Evolutionary conservation across 1,140 invertebrate genomes (phyloP), one percentile per base, ranked within the genome.

Genomic region (Eueides isabella): DNA sequence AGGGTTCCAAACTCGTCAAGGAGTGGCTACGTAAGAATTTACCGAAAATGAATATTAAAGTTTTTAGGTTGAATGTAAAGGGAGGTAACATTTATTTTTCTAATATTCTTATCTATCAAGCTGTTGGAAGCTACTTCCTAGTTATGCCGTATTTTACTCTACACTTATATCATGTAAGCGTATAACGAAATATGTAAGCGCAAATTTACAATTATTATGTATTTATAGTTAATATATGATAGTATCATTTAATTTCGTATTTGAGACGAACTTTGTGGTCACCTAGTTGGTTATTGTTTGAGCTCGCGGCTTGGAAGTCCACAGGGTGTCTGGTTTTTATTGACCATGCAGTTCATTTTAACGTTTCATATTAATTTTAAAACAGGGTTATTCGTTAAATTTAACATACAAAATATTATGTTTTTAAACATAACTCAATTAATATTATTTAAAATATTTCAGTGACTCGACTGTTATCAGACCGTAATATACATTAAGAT

Each of bases 1-100:
- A 69, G 31, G 65, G 65, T 16, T 72, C 74, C 71, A 76, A 76
- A 76, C 70, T 71, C 69, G 74, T 75, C 71, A 72, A 71, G 69
- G 69, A 71, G 30, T 75, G 66, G 73, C 67, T 29, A 38, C 33
- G 23, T 63, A 26, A 63, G 28, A 75, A 67, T 68, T 38, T 62
- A 67, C 62, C 55, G 62, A 74, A 74, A 55, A 61, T 33, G 44
- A 30, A 55, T 55, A 69, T 31, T 69, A 38, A 67, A 67, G 16
- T 30, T 48, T 67, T 44, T 44, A 44, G 41, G 16, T 44, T 19
- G n/a, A 44, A 23, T 11, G 19, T 55, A 26, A 4, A 11, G 12
- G 6, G 23, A 26, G 2, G 3, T 16, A 38, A 14, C 6, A 38
- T 55, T 55, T 55, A 11, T 26, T 14, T 55, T 23, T 26, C 19